phyloP scores from a whole-genome alignment of 2,888 invertebrate species.

The Oscheius sp. region DNA sequence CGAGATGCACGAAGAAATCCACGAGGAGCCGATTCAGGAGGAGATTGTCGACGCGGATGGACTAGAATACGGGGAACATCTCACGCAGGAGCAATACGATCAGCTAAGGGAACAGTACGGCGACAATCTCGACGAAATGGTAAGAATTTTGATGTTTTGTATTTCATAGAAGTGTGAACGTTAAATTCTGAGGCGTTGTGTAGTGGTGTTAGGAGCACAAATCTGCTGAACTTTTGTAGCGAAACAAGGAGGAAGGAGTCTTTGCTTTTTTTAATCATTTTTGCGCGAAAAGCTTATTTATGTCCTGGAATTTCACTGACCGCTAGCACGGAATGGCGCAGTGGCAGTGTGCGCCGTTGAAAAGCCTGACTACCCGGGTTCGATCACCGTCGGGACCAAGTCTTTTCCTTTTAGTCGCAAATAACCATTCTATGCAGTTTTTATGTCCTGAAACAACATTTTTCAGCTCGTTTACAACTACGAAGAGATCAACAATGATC shows the following conservation, averaged over 20 bases:
- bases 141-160: constrained; percentile 6
- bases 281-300: background rate
- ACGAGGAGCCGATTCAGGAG: constrained; percentile 18
- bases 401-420: no score
- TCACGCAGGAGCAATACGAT: constrained; percentile 45
- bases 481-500: constrained; percentile 38
- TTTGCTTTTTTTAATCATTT: no score
- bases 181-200: no score
- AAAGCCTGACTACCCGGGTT: no score
- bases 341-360: no score
- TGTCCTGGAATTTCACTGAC: background rate
- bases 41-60: background rate
- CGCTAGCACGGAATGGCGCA: no score
- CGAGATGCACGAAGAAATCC: constrained; percentile 28
- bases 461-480: constrained; percentile 48
- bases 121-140: constrained; percentile 49
- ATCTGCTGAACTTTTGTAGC: no score
- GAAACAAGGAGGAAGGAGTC: no score
- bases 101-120: constrained; percentile 48
- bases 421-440: background rate
- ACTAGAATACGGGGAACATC: background rate
- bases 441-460: background rate
- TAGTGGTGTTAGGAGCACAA: no score
- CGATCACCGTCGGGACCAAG: no score
- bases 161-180: background rate